Base-by-base conservation (phyloP, 2,797 vertebrate species). In the Anguilla marmorata region DNA sequence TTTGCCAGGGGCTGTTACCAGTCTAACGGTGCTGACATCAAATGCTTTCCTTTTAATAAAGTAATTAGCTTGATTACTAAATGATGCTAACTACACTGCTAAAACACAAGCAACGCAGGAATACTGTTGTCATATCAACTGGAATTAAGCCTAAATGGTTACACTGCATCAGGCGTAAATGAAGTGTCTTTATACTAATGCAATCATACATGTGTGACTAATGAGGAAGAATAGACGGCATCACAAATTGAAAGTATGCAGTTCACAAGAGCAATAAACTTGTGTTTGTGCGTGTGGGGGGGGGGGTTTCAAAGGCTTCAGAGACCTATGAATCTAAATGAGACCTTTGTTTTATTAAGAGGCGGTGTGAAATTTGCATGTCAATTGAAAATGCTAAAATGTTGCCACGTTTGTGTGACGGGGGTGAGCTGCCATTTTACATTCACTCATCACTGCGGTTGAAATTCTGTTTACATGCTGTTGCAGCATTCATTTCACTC, bases 341-440 rank as follows among this genome's bases (percentile, higher is more conserved):
- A n/a, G 63, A 86, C n/a, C 54, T 76, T 54, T 16, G 50, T 52
- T n/a, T 86, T 58, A 50, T 79, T 52, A 76, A 30, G 24, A 16
- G 19, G 30, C 48, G 24, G 66, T 86, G 24, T 85, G 84, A 85
- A 63, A 85, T 60, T 85, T 79, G 48, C 66, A 86, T 79, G 48
- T 21, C 48, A 86, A 69, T 86, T 76, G 52, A 41, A 79, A 30
- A 5, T 48, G 85, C 48, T 69, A 27, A 52, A 56, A 33, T n/a
- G 52, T 56, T 85, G 84, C 56, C 33, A 21, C 30, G 14, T 37
- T 33, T 19, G 14, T 21, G 84, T 60, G 27, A 33, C 19, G 54
- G 24, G n/a, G 16, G n/a, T 72, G 66, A 72, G 16, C 27, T 24
- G 12, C 4, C 76, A 41, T 76, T 76, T 76, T 41, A 19, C 74